A percentile compares a stretch with the other conserved stretches of the same genome.
Conservation (phyloP, 2,797 vertebrate genomes). For the Neosilurus mollespiculum region DNA sequence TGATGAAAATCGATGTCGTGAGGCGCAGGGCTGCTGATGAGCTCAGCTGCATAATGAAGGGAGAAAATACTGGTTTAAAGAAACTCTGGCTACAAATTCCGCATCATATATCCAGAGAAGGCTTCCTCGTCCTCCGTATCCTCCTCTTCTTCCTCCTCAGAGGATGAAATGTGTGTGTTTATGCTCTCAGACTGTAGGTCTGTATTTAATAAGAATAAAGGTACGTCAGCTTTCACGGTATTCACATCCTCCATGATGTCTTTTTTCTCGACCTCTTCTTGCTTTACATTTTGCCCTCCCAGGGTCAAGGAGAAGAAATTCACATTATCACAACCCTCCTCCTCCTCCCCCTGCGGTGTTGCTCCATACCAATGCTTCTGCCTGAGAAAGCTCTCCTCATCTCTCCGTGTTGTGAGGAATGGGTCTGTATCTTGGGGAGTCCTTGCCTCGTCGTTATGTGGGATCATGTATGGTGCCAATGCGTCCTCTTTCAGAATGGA, state of each 20-base stretch:
- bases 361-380: not conserved
- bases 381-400: no score
- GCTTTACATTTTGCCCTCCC: not conserved
- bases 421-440: not conserved
- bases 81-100: not conserved
- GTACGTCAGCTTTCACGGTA: not conserved
- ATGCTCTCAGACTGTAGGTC: not conserved
- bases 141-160: not conserved
- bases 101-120: constrained; percentile 17
- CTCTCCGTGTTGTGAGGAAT: not conserved
- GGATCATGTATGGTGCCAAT: no score
- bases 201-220: not conserved
- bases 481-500: not conserved
- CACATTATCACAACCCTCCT: not conserved
- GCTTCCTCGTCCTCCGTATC: constrained; percentile 13
- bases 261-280: not conserved
- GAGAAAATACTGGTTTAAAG: not conserved
- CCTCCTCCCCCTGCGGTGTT: not conserved
- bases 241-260: not conserved
- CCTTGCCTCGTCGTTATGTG: not conserved
- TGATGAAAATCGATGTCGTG: not conserved
- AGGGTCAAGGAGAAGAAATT: constrained; percentile 43
- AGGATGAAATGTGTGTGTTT: not conserved
- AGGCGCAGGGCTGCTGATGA: not conserved
- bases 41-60: no score